Conservation (phyloP, 2,113 vertebrate genomes). For the Penelope pileata region DNA sequence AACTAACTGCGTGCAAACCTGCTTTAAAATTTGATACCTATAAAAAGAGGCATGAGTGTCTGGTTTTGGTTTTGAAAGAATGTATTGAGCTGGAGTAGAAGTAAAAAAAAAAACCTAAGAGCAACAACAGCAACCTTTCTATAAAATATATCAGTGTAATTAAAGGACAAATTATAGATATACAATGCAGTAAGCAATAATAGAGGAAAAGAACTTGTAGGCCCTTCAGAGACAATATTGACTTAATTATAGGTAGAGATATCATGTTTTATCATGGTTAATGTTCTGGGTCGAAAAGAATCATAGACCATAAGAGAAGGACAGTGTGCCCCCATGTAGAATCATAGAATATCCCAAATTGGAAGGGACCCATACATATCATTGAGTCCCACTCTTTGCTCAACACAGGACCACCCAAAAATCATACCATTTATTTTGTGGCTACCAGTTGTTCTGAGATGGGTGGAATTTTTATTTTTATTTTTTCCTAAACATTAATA, state of each 20-base stretch:
- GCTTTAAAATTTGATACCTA: neutral
- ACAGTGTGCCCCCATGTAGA: neutral
- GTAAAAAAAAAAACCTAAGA: neutral
- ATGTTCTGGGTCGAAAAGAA: neutral
- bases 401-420: no score
- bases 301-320: neutral
- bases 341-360: no score
- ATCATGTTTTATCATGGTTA: neutral
- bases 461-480: neutral
- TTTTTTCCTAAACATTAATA: neutral
- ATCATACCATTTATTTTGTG: neutral
- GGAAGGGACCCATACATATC: no score
- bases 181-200: neutral
- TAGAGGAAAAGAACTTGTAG: neutral
- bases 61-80: neutral
- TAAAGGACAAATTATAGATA: slow-evolving; percentile 16
- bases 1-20: neutral
- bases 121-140: neutral
- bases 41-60: neutral
- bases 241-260: neutral
- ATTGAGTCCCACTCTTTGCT: no score
- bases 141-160: slow-evolving; percentile 30
- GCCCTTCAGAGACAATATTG: neutral
- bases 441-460: neutral
- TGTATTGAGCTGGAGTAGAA: neutral